Evolutionary conservation across 2,888 invertebrate species (phyloP).

Genomic region (Ophioninae sp.): DNA sequence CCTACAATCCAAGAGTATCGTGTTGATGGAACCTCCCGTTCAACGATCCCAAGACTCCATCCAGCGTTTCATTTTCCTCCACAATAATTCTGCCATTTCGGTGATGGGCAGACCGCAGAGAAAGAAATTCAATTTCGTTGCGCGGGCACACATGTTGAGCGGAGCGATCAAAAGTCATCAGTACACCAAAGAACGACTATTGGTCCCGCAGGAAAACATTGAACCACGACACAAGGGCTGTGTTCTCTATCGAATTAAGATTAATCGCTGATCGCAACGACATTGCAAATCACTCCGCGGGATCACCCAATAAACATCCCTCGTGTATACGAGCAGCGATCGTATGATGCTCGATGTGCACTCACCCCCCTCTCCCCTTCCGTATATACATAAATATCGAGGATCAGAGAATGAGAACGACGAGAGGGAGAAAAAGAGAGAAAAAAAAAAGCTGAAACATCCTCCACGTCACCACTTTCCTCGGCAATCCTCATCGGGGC

Average conservation of each 20-base stretch:
- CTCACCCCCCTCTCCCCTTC: constrained; percentile 34
- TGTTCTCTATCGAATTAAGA: constrained; percentile 64
- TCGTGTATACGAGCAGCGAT: neutral
- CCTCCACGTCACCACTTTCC: constrained; percentile 69
- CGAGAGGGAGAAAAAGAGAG: neutral
- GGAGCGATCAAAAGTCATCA: constrained; percentile 35
- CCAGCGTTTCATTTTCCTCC: too few species aligned
- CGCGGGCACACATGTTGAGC: constrained; percentile 1
- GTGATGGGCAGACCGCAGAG: too few species aligned
- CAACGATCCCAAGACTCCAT: too few species aligned
- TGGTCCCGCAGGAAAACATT: constrained; percentile 54
- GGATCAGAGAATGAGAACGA: neutral
- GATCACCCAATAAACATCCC: constrained; percentile 33
- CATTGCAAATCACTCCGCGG: constrained; percentile 49
- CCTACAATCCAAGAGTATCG: too few species aligned
- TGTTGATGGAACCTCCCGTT: too few species aligned
- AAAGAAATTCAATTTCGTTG: neutral
- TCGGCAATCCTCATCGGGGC: constrained; percentile 79
- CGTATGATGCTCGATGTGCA: constrained; percentile 13
- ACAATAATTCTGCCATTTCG: too few species aligned
- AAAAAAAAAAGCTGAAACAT: constrained; percentile 42
- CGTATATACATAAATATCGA: neutral
- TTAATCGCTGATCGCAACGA: constrained; percentile 63
- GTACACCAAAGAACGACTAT: neutral
- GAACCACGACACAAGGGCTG: constrained; percentile 20